phyloP scores from a whole-genome alignment of 1,140 invertebrate genomes.

The Plectrocnemia conspersa region DNA sequence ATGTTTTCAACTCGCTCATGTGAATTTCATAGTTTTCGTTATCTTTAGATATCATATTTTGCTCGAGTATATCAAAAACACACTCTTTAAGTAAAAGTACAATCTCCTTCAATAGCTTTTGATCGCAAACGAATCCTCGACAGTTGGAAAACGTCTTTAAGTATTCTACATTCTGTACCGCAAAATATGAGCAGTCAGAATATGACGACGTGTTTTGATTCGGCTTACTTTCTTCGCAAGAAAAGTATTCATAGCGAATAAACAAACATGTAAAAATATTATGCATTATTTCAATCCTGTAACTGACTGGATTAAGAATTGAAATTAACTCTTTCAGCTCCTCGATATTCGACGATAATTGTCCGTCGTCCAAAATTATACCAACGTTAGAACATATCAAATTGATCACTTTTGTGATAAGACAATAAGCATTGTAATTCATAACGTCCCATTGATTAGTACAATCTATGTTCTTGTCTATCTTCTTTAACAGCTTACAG shows the following conservation, averaged over 20 bases:
- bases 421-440: slow-evolving; percentile 49
- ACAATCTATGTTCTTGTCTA: slow-evolving; percentile 39
- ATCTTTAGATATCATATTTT: slow-evolving; percentile 37
- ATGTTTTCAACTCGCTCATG: slow-evolving; percentile 41
- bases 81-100: slow-evolving; percentile 47
- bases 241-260: slow-evolving; percentile 49
- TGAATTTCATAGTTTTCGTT: slow-evolving; percentile 36
- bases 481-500: slow-evolving; percentile 45
- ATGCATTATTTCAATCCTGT: slow-evolving; percentile 47
- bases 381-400: slow-evolving; percentile 41
- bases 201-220: slow-evolving; percentile 45
- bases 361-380: slow-evolving; percentile 37
- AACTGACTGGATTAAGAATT: slow-evolving; percentile 44
- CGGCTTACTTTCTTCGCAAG: slow-evolving; percentile 43
- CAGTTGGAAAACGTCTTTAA: slow-evolving; percentile 37
- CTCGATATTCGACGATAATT: slow-evolving; percentile 42
- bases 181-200: slow-evolving; percentile 51
- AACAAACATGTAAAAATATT: slow-evolving; percentile 50
- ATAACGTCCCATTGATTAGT: slow-evolving; percentile 44
- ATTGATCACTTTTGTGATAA: slow-evolving; percentile 47
- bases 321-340: slow-evolving; percentile 46
- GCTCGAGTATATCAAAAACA: slow-evolving; percentile 38
- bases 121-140: slow-evolving; percentile 47
- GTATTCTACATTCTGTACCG: slow-evolving; percentile 43
- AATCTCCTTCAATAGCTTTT: slow-evolving; percentile 44